Evolutionary conservation across 2,113 vertebrate genomes (phyloP).

Genomic region (Alligator mississippiensis): DNA sequence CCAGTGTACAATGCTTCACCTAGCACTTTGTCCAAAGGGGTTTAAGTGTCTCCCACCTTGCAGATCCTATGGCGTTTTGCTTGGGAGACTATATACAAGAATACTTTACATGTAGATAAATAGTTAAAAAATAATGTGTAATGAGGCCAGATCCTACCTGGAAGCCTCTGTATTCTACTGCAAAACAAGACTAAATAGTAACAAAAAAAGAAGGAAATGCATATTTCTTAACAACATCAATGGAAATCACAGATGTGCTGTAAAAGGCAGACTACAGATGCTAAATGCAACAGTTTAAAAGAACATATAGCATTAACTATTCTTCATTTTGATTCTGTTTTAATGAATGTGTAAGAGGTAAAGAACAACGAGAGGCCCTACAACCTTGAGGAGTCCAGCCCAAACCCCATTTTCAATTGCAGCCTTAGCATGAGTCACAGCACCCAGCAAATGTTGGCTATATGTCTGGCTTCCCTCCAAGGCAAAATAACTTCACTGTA

Average conservation of each 20-base stretch:
- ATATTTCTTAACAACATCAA: not conserved
- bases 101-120: not conserved
- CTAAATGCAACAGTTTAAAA: not conserved
- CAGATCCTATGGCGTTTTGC: too few relatives aligned
- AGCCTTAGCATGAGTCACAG: not conserved
- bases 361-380: not conserved
- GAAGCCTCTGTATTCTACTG: not conserved
- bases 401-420: not conserved
- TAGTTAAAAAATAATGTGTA: not conserved
- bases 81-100: too few relatives aligned
- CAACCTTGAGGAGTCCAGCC: not conserved
- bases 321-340: not conserved
- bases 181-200: not conserved
- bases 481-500: not conserved
- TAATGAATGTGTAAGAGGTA: not conserved
- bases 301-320: not conserved
- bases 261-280: not conserved
- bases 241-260: not conserved
- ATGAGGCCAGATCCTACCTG: not conserved
- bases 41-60: too few relatives aligned
- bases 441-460: not conserved
- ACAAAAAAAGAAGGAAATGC: not conserved
- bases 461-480: not conserved
- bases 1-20: too few relatives aligned
- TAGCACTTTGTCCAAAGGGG: too few relatives aligned